Conservation (phyloP, 2,888 invertebrate species). For the Eretmocerus hayati region DNA sequence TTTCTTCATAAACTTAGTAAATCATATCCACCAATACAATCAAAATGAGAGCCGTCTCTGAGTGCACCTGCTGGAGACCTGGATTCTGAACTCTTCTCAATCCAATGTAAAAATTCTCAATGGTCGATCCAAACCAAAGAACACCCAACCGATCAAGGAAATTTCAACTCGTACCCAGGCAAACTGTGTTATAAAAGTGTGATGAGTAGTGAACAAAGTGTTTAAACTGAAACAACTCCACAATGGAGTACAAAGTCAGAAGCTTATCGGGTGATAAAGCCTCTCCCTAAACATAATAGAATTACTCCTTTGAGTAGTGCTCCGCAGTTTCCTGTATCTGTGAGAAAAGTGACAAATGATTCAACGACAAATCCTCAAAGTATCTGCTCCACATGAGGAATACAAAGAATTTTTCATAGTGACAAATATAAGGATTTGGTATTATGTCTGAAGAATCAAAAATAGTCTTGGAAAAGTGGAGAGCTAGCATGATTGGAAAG, state of each 20-base stretch:
- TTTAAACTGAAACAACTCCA: background rate
- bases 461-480: slow-evolving; percentile 60
- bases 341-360: slow-evolving; percentile 6
- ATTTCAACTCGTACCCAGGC: no score
- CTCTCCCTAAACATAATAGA: background rate
- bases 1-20: no score
- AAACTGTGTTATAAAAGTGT: background rate
- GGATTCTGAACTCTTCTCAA: background rate
- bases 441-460: slow-evolving; percentile 61
- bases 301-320: background rate
- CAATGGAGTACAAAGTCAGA: background rate
- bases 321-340: slow-evolving; percentile 19
- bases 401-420: slow-evolving; percentile 55
- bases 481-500: slow-evolving; percentile 58
- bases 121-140: background rate
- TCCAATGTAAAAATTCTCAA: background rate
- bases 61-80: no score
- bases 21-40: no score
- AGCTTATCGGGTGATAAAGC: background rate
- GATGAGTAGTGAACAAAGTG: background rate
- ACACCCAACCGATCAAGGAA: background rate
- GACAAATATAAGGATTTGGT: slow-evolving; percentile 57
- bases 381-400: slow-evolving; percentile 36
- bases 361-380: slow-evolving; percentile 20
- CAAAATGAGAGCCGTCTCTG: no score